Conservation (phyloP, 2,888 invertebrate genomes). For the Lumbricus terrestris region DNA sequence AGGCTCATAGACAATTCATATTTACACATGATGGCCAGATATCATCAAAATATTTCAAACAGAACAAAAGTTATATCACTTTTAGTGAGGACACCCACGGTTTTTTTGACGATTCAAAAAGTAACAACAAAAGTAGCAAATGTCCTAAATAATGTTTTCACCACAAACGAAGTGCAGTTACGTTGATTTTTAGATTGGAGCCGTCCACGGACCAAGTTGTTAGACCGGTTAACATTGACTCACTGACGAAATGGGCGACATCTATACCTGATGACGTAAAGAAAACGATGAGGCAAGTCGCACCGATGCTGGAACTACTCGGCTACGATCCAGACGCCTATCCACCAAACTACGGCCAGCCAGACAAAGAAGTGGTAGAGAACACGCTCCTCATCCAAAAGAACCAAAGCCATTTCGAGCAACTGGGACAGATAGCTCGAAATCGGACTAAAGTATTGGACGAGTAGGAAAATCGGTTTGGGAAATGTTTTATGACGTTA, state of each 20-base stretch:
- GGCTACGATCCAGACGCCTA: conserved; percentile 94
- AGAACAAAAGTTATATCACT: no score
- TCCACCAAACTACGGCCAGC: conserved; percentile 89
- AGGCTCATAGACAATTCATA: no score
- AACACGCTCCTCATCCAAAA: conserved; percentile 51
- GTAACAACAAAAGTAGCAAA: no score
- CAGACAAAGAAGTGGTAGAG: conserved; percentile 72
- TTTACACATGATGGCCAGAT: no score
- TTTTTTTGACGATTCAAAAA: no score
- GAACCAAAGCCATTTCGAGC: not conserved
- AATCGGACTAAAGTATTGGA: not conserved
- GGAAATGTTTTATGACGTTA: no score
- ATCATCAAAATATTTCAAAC: no score
- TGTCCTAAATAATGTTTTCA: no score
- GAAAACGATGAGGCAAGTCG: conserved; percentile 84
- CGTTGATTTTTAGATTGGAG: conserved; percentile 91
- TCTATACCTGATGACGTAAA: conserved; percentile 76
- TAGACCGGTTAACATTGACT: conserved; percentile 94
- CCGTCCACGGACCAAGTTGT: conserved; percentile 97
- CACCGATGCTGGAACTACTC: conserved; percentile 84
- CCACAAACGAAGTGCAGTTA: no score
- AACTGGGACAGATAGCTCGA: not conserved
- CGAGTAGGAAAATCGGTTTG: not conserved
- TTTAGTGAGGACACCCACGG: no score
- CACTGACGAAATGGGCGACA: conserved; percentile 68